These are phyloP conservation scores for Thunnus maccoyii DNA, from an alignment of 2,113 vertebrate species.

Conservation along the genomic window DNA sequence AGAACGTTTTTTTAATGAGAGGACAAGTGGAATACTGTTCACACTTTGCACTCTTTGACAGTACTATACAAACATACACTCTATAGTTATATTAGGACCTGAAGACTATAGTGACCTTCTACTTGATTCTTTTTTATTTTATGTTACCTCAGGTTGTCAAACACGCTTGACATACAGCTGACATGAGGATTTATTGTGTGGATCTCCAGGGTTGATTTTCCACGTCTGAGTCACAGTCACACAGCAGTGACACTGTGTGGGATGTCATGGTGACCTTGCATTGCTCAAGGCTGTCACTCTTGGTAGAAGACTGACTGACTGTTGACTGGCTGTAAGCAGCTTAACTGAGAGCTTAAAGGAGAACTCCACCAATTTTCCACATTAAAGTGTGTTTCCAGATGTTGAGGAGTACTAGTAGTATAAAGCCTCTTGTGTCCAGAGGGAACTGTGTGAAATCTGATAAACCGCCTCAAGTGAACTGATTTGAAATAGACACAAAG, in stretches of 20 bases:
- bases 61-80: too few relatives aligned
- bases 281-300: not conserved
- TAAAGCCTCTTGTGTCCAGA: too few relatives aligned
- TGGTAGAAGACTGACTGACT: not conserved
- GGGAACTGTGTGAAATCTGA: too few relatives aligned
- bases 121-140: not conserved
- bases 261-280: not conserved
- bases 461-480: not conserved
- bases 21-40: too few relatives aligned
- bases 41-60: too few relatives aligned
- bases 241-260: not conserved
- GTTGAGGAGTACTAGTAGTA: too few relatives aligned
- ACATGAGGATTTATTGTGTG: not conserved
- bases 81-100: too few relatives aligned
- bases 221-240: not conserved
- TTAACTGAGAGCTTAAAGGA: not conserved
- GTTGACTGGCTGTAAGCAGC: not conserved
- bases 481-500: not conserved
- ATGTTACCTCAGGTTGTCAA: not conserved
- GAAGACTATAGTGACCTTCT: not conserved
- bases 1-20: too few relatives aligned
- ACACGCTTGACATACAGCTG: not conserved
- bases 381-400: too few relatives aligned
- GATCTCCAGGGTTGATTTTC: not conserved
- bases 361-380: too few relatives aligned